Evolutionary conservation across 2,113 vertebrate genomes (phyloP), one percentile per base, ranked within the genome.

Genomic region (Scomber colias): DNA sequence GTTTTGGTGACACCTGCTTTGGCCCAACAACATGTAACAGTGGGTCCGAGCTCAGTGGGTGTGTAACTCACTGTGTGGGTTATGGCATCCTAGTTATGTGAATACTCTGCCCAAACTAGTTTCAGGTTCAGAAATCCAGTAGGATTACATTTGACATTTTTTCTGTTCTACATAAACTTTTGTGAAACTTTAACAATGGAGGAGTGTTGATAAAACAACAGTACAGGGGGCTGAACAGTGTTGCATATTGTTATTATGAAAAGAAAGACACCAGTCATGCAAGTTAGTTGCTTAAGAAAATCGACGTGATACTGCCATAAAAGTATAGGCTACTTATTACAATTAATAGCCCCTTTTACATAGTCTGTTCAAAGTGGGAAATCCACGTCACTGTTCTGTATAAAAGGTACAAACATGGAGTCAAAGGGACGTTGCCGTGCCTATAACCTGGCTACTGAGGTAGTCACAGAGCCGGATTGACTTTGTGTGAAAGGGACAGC

Each of bases 51-150:
- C 19, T 74, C 1, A 24, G 51, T 82, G 82, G 79, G 80, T 65
- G 89, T 88, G 77, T 64, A 40, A 61, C 2, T 15, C 11, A 61
- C 24, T 27, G 54, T 51, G 2, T 67, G n/a, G 11, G 16, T 53
- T 40, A 11, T 84, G 84, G 86, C 87, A 92, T 90, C 70, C n/a
- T 17, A 80, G 59, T 62, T 50, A 90, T 91, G 74, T 73, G 61
- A 54, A 53, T 60, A 71, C 17, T 70, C 61, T 79, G 55, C 71
- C 57, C 71, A 77, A 83, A 89, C 79, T 30, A 74, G 68, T 55
- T 74, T 85, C 60, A 13, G 31, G 27, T 14, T 59, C 3, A 55
- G 21, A 19, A 45, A 62, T 48, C 11, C 27, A 31, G 12, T 40
- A 31, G 4, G 15, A 35, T 31, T 11, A 11, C 6, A 44, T 59